Evolutionary conservation across 2,888 invertebrate genomes (phyloP), one percentile per base, ranked within the genome.

Genomic region (Phengaris alcon): DNA sequence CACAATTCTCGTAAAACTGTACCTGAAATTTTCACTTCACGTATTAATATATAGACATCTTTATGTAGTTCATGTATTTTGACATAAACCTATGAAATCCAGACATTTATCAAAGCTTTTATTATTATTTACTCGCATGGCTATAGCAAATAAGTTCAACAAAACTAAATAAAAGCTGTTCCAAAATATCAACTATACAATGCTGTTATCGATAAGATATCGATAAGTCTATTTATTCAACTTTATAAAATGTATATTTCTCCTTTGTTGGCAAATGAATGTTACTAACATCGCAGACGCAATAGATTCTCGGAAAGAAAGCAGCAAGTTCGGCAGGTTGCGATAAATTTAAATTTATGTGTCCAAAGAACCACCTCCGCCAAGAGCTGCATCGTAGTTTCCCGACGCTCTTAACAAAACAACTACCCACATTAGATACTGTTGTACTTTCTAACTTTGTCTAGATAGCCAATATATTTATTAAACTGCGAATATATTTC

Each of bases 261-360:
- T 69, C 69, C 69, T 69, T 74, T 76, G 69, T 70, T 48, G 15
- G 35, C 72, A 72, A 54, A 72, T 22, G 35, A 54, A 54, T 35
- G 72, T 72, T 54, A 35, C 52, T 35, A 72, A 72, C 54, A 72
- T 72, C 72, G 72, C 72, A 52, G 52, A 72, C 52, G 72, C 72
- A 72, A 72, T 72, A 72, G 87, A 87, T 87, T 84, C 83, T 83
- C 83, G 82, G 87, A 82, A 88, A 85, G 85, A 86, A 87, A 87
- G 88, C 87, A 86, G 86, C 88, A 91, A 91, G 88, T 91, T 91
- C 88, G 90, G 88, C 90, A 91, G 90, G 89, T 86, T 80, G 83
- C 90, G 90, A 90, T 90, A 90, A 91, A 90, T 87, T 85, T 85
- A 85, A 86, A 91, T 91, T 91, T 91, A 92, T 90, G 90, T 85